These are phyloP conservation scores for Alaudala cheleensis DNA, from an alignment of 2,113 vertebrate genomes.

Conservation along the genomic window DNA sequence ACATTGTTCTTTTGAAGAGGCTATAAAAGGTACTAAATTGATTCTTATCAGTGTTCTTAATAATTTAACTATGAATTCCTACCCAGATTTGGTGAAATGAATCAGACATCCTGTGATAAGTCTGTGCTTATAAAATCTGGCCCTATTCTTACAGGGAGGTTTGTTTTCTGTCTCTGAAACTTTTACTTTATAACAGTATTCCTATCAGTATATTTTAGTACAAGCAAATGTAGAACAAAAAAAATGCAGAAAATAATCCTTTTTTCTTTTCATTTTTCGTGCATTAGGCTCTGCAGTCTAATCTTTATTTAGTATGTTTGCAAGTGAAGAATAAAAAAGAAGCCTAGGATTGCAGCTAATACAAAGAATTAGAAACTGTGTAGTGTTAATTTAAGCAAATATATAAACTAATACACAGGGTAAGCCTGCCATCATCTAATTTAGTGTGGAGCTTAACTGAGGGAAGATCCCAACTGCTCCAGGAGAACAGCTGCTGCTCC, in stretches of 20 bases:
- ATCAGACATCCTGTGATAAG: neutral
- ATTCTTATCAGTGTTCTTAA: slow-evolving; percentile 59
- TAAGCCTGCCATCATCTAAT: neutral
- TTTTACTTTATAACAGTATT: neutral
- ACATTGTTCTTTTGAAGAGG: slow-evolving; percentile 92
- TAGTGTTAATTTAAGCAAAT: neutral
- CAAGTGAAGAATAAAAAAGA: neutral
- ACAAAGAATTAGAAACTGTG: neutral
- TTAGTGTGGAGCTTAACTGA: neutral
- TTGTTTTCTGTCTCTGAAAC: neutral
- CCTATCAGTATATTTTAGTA: neutral
- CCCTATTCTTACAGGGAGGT: neutral
- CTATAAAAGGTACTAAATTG: slow-evolving; percentile 87
- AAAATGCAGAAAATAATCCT: neutral
- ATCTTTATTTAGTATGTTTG: neutral
- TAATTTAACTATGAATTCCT: slow-evolving; percentile 34
- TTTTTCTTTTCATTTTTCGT: neutral
- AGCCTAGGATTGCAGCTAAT: neutral
- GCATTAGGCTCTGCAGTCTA: neutral
- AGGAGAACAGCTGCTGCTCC: neutral
- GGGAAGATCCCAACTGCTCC: neutral
- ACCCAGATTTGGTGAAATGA: neutral
- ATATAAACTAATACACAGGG: neutral
- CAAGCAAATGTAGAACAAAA: neutral
- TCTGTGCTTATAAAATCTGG: neutral